Evolutionary conservation across 2,888 invertebrate genomes (phyloP).

Genomic region (Heliothis peltigera): DNA sequence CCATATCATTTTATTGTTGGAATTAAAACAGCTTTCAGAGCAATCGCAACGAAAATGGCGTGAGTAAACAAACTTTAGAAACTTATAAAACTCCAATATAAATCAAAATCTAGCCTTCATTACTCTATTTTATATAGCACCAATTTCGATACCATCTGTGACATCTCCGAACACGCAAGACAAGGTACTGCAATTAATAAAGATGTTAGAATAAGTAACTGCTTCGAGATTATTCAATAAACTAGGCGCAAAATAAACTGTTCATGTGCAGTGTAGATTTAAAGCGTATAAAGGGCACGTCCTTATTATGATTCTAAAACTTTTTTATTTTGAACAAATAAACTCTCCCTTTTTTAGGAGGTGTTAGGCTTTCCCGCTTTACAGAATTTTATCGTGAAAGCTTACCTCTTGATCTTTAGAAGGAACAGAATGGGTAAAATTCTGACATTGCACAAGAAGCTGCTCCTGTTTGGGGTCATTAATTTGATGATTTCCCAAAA

Average conservation of each 20-base stretch:
- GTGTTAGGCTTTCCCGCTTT: no score
- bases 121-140: slow-evolving; percentile 7
- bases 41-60: no score
- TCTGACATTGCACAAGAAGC: no score
- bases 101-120: not conserved
- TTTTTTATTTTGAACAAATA: not conserved
- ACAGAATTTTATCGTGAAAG: no score
- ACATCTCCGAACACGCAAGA: slow-evolving; percentile 38
- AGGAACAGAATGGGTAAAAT: no score
- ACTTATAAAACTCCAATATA: not conserved
- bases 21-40: no score
- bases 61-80: no score
- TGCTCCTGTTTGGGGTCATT: no score
- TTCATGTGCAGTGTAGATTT: slow-evolving; percentile 7
- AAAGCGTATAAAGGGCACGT: slow-evolving; percentile 4
- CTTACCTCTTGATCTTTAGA: no score
- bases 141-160: slow-evolving; percentile 12
- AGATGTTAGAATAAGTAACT: slow-evolving; percentile 38
- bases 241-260: not conserved
- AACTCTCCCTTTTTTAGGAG: no score
- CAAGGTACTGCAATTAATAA: slow-evolving; percentile 24
- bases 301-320: slow-evolving; percentile 18
- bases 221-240: not conserved
- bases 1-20: no score
- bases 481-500: no score